Base-by-base conservation (phyloP, 2,113 vertebrate species). In the Oncorhynchus tshawytscha region DNA sequence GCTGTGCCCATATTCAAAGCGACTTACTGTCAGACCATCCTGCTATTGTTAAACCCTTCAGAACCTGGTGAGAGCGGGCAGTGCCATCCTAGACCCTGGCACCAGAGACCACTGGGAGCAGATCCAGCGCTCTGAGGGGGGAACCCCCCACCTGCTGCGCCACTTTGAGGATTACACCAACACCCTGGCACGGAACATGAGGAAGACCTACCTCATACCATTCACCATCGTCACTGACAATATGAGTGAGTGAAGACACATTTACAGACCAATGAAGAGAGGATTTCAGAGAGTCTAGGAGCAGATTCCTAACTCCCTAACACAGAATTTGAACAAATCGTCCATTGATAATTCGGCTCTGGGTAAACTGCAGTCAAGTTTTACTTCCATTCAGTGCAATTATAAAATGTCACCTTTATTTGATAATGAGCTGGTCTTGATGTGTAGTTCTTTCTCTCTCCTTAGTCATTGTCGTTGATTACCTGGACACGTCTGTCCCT, bases 91-190 rank as follows among this genome's bases (percentile, higher is more conserved):
- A 84, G 95, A 95, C 70, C 93, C 93, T 0, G 79, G 80, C 76
- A 97, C 94, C 78, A 94, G 95, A 87, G 94, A 95, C 0, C 91
- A 94, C 68, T 99, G 98, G 98, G 96, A 99, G 39, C 96, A 98
- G 75, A 97, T 99, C 88, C 98, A 99, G 87, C 92, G 94, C n/a
- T 92, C 92, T 0, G 96, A 99, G 73, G 95, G 92, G 0, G 98
- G 97, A 22, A 93, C 94, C 0, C 95, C 93, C 0, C 94, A 94
- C 74, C 92, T 99, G 76, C 94, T 99, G n/a, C 89, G 83, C 66
- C 88, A 90, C 85, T 98, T 97, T 0, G 97, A 99, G 89, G 91
- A 95, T 0, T 99, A 99, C 31, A 94, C 97, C 84, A 92, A 90
- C 90, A 96, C 93, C 0, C 70, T 99, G 89, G 97, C 96, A 0